Evolutionary conservation across 1,140 invertebrate species (phyloP), one percentile per base, ranked within the genome.

Genomic region (Drosophila carrolli): DNA sequence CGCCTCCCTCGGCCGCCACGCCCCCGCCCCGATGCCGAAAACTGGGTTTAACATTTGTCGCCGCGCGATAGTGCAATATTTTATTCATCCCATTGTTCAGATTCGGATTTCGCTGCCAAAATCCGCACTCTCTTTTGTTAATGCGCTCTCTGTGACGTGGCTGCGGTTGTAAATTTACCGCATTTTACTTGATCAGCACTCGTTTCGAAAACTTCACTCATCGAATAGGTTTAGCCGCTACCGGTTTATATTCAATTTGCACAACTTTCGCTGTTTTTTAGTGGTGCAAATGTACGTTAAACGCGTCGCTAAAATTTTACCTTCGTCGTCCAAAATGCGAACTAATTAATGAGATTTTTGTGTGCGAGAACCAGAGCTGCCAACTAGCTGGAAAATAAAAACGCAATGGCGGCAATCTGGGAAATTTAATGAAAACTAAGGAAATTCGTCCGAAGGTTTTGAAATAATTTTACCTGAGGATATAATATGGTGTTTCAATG

Each of bases 321-420:
- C 83, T 86, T 86, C 84, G 81, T 85, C 82, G 79, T 86, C 83
- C 79, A 86, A 86, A 86, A 86, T 86, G 83, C 83, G 83, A 86
- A 86, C 83, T 86, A 86, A 86, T 89, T 86, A 88, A 88, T 88
- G 82, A 84, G 81, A 68, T 76, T 82, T 78, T 84, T 83, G 80
- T 83, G 71, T 80, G 80, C 47, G 59, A 71, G 72, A 54, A 57
- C 16, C 14, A 13, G 75, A 23, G 81, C 65, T 83, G 81, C 81
- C 81, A 83, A 79, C 81, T 81, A 43, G 56, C n/a, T 44, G 41
- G 8, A 48, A 66, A 27, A 23, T 41, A 57, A 71, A 71, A 71
- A 70, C 8, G 59, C 74, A 84, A 85, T 85, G 81, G 81, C 81
- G 81, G 81, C 81, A 85, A 84, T 27, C 47, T 23, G 16, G 11